phyloP scores from a whole-genome alignment of 2,888 invertebrate genomes.

The Ceriagrion tenellum region DNA sequence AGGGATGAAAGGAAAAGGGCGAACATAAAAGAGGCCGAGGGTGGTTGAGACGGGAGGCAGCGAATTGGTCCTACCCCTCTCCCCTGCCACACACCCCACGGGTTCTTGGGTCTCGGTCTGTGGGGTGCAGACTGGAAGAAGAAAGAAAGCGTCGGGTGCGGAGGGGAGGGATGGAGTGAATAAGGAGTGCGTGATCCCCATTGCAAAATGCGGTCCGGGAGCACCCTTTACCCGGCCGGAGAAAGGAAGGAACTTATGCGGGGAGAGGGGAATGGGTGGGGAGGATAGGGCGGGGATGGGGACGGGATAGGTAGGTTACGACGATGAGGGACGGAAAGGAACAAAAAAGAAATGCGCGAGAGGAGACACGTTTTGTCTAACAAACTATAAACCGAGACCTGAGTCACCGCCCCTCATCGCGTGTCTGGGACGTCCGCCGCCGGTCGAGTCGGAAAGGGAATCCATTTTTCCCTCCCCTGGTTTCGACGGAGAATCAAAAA shows the following conservation, averaged over 20 bases:
- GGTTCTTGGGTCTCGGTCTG: too few species aligned
- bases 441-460: too few species aligned
- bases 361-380: neutral
- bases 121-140: neutral
- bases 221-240: neutral
- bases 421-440: too few species aligned
- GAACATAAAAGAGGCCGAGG: neutral
- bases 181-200: neutral
- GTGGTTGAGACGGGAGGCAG: neutral
- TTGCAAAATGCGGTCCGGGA: neutral
- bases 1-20: neutral
- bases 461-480: too few species aligned
- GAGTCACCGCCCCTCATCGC: neutral
- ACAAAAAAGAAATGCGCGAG: neutral
- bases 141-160: neutral
- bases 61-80: neutral
- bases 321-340: too few species aligned
- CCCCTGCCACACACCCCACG: too few species aligned
- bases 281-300: too few species aligned
- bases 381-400: neutral
- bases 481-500: too few species aligned
- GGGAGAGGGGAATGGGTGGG: too few species aligned
- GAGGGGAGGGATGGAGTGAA: neutral
- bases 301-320: too few species aligned
- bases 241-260: too few species aligned